Percentiles rank a stretch among this genome's conserved stretches.
phyloP scores from a whole-genome alignment of 2,113 vertebrate species.

The Pangasianodon hypophthalmus region DNA sequence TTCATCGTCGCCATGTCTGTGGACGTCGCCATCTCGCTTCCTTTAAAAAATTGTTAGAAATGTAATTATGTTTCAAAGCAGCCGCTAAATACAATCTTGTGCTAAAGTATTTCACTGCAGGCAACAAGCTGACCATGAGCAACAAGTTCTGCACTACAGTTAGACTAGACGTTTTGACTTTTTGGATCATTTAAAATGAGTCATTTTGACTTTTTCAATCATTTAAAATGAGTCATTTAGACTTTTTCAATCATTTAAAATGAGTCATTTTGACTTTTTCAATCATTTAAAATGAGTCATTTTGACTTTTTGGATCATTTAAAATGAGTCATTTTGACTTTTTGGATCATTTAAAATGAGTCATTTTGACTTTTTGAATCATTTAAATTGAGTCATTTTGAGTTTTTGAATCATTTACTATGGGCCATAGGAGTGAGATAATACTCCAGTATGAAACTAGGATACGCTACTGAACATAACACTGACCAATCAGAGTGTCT shows the following conservation, averaged over 20 bases:
- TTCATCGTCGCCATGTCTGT: constrained; percentile 64
- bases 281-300: too few species aligned
- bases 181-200: background rate
- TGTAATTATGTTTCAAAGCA: background rate
- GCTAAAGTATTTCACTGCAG: background rate
- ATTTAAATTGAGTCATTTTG: background rate
- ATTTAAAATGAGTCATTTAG: background rate
- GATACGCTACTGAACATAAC: too few species aligned
- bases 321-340: background rate
- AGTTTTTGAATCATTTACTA: background rate
- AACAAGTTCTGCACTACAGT: background rate
- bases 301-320: background rate
- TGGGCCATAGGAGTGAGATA: too few species aligned
- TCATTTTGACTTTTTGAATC: background rate
- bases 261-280: background rate
- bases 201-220: background rate
- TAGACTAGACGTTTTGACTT: background rate
- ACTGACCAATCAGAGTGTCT: too few species aligned
- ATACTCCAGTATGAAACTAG: too few species aligned
- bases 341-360: background rate
- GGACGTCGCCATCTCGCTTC: constrained; percentile 4
- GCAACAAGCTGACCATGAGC: background rate
- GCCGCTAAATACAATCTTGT: background rate
- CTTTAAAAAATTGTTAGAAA: background rate
- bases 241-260: background rate